phyloP scores from a whole-genome alignment of 2,113 vertebrate species.

The Apteryx owenii region DNA sequence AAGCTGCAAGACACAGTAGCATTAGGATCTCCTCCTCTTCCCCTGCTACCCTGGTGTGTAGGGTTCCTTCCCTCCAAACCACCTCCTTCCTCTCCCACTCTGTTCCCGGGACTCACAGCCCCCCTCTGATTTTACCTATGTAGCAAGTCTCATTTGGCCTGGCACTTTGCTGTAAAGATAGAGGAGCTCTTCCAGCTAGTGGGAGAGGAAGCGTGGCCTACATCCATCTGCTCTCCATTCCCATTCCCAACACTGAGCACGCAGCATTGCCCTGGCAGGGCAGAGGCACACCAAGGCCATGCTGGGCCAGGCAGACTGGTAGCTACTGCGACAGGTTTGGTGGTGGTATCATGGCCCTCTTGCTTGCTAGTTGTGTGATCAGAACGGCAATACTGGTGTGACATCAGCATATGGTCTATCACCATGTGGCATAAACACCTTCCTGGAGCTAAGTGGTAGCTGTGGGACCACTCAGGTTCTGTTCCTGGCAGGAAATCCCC shows the following conservation, averaged over 20 bases:
- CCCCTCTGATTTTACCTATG: rapidly evolving
- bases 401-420: rapidly evolving
- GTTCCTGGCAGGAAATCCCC: not conserved
- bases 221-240: not conserved
- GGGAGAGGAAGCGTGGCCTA: not conserved
- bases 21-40: not conserved
- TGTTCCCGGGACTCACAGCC: not conserved
- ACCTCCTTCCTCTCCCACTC: not conserved
- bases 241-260: rapidly evolving
- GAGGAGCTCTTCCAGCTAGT: not conserved
- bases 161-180: not conserved
- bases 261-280: not conserved
- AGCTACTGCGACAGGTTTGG: not conserved
- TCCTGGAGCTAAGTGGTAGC: not conserved
- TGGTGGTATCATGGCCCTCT: not conserved
- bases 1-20: not conserved
- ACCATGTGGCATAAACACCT: not conserved
- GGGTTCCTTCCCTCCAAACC: not conserved
- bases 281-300: no score
- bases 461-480: rapidly evolving
- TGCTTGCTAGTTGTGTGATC: rapidly evolving
- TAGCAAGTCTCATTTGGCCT: not conserved
- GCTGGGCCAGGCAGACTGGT: rapidly evolving
- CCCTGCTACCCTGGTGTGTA: not conserved
- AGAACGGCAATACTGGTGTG: not conserved